Evolutionary conservation across 2,797 vertebrate genomes (phyloP).

Genomic region (Discoglossus pictus): DNA sequence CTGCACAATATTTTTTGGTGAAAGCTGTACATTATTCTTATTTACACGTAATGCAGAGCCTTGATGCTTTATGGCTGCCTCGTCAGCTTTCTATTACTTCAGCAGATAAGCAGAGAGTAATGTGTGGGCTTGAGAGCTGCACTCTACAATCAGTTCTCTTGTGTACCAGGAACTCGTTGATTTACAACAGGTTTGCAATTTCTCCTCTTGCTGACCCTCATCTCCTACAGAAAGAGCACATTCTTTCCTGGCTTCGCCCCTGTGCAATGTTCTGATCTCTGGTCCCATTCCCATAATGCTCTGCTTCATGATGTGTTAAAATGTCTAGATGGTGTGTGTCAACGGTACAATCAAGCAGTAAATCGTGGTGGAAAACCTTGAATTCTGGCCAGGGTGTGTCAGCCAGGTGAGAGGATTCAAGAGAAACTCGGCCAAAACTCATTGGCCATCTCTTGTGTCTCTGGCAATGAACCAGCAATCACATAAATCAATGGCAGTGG

Average conservation of each 20-base stretch:
- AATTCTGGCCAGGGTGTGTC: conserved; percentile 14
- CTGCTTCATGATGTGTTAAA: conserved; percentile 2
- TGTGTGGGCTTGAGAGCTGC: background rate
- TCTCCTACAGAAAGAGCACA: conserved; percentile 11
- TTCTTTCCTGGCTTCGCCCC: conserved; percentile 1
- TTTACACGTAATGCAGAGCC: too few relatives aligned
- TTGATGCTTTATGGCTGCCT: too few relatives aligned
- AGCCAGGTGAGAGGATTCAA: conserved; percentile 27
- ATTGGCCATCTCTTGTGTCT: background rate
- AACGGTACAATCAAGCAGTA: conserved; percentile 10
- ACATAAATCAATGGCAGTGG: background rate
- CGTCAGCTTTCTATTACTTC: too few relatives aligned
- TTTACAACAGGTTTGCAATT: conserved; percentile 7
- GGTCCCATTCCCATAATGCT: background rate
- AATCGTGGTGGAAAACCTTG: conserved; percentile 14
- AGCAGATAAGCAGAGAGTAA: background rate
- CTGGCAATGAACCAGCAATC: background rate
- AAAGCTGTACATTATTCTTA: too few relatives aligned
- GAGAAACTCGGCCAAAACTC: conserved; percentile 3
- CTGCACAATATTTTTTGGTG: too few relatives aligned
- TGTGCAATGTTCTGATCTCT: conserved; percentile 5
- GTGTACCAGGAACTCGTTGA: conserved; percentile 8
- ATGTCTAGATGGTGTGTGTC: background rate
- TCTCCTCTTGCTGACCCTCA: background rate
- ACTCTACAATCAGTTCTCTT: background rate